Base-by-base conservation (phyloP, 2,113 vertebrate species). In the Meriones unguiculatus region DNA sequence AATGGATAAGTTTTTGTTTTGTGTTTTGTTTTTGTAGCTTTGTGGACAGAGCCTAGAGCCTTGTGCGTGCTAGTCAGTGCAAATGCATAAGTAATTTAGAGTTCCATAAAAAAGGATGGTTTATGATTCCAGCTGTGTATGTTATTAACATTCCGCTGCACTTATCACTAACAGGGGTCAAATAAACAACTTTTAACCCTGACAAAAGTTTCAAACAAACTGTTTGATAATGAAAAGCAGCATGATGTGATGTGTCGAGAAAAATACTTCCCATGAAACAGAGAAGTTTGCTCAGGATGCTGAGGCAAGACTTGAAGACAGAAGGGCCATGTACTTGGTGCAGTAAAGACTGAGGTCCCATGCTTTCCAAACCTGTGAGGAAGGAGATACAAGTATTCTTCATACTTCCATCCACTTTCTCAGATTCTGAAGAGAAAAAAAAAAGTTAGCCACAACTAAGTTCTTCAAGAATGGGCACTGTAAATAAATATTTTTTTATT, bases 101-200 rank as follows among this genome's bases (percentile, higher is more conserved):
- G 54, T 76, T 78, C 82, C 54, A 86, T 22, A 10, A 38, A 87
- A 95, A 92, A 86, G 12, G 28, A 13, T 17, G 32, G 57, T n/a
- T 69, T 91, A 75, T 69, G 6, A 94, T 82, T 91, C 64, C 67
- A 93, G 54, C 72, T 90, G 28, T 73, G 8, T 78, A 87, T 30
- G 64, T 93, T 95, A 89, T 81, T n/a, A 94, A 90, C 84, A 95
- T 92, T 91, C 87, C 89, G 84, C n/a, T 85, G 52, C 86, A 92
- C 32, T 84, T 96, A 93, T 67, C 46, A 80, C 65, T 54, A 76
- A 89, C 77, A 25, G 0, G 1, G 80, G 54, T 87, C 92, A 97
- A 92, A 88, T 64, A 96, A 91, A 88, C 87, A 93, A 96, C 95
- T 86, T 92, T 62, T 80, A 96, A 92, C 32, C 89, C 30, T 91